phyloP scores from a whole-genome alignment of 2,797 vertebrate species.

The Melopsittacus undulatus region DNA sequence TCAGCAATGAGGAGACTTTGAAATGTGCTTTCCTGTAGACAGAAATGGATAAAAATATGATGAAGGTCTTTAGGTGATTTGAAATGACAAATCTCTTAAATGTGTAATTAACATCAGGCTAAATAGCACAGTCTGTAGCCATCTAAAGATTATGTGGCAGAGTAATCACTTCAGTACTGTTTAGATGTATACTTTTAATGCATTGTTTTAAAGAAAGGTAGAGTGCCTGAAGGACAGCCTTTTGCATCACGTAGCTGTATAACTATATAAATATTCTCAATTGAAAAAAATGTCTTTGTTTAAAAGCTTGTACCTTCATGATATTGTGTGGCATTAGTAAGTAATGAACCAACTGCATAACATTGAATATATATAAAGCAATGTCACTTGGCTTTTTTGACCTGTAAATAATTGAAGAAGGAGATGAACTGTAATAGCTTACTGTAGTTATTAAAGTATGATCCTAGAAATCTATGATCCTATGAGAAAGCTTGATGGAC shows the following conservation, averaged over 20 bases:
- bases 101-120: neutral
- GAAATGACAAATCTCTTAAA: slow-evolving; percentile 6
- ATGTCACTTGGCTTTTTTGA: slow-evolving; percentile 62
- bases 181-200: neutral
- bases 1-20: slow-evolving; percentile 7
- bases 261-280: slow-evolving; percentile 45
- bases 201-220: slow-evolving; percentile 64
- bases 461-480: slow-evolving; percentile 55
- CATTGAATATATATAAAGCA: slow-evolving; percentile 49
- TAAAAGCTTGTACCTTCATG: slow-evolving; percentile 60
- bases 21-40: slow-evolving; percentile 16
- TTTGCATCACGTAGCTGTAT: slow-evolving; percentile 44
- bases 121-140: neutral
- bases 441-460: slow-evolving; percentile 74
- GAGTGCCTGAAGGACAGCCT: slow-evolving; percentile 43
- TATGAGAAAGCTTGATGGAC: slow-evolving; percentile 75
- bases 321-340: slow-evolving; percentile 67
- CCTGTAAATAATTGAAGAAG: slow-evolving; percentile 82
- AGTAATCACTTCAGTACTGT: slow-evolving; percentile 39
- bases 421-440: slow-evolving; percentile 74
- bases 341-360: slow-evolving; percentile 62
- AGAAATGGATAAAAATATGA: slow-evolving; percentile 39
- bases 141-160: slow-evolving; percentile 10
- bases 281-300: slow-evolving; percentile 58
- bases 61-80: slow-evolving; percentile 11